Base-by-base conservation (phyloP, 2,797 vertebrate genomes). In the Protosalanx chinensis region DNA sequence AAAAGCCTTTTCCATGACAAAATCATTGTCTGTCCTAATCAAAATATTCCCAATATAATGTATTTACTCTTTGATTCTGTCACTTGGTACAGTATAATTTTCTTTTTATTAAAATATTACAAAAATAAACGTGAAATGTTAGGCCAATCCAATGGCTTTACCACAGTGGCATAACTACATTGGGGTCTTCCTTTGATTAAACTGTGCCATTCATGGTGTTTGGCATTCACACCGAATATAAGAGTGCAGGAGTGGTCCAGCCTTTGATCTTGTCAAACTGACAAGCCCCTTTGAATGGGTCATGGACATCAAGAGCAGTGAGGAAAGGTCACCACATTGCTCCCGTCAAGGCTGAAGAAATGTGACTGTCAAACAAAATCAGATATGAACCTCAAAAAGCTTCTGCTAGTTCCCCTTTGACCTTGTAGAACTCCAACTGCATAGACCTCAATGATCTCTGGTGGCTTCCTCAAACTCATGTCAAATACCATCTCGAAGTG, bases 321-420 rank as follows among this genome's bases (percentile, higher is more conserved):
- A 68, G 63, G 64, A 87, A 87, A 91, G 87, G 88, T 90, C 89
- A 88, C 67, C 71, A 67, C 81, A 81, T 80, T 81, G 79, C 72
- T 85, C 82, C 79, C 82, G 82, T 80, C 84, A 85, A 84, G 80
- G 78, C 57, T 46, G 57, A 58, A 69, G 64, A 87, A 87, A 88
- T 88, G 84, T 85, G 86, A 89, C 74, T 74, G 78, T 82, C 84
- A 86, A 59, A 82, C 67, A 72, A 74, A 81, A 72, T 84, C 80
- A 78, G 59, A 76, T 73, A 71, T 29, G 75, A 79, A 74, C 78
- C 76, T 51, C 82, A 76, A 84, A 81, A 69, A n/a, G 23, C 63
- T 60, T 57, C 10, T 12, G 2, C n/a, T 59, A 41, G 78, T 81
- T 75, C 70, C 67, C 37, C 15, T 72, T 72, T 78, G 58, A 82